Conservation (phyloP, 2,113 vertebrate genomes). For the Urocolius indicus region DNA sequence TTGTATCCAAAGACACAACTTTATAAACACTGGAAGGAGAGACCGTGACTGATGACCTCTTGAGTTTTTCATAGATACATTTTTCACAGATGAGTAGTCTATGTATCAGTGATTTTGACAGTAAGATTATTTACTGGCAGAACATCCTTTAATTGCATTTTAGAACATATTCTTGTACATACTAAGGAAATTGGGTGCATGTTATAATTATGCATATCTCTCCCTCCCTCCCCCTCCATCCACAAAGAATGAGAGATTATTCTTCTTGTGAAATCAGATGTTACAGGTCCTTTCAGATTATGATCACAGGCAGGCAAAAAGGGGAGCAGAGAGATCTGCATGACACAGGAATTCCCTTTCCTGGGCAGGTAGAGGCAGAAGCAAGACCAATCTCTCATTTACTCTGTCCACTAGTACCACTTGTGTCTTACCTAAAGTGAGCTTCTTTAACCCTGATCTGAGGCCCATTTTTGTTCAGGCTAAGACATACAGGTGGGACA, state of each 20-base stretch:
- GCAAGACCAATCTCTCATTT: not conserved
- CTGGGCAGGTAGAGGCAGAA: not conserved
- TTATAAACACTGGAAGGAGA: not conserved
- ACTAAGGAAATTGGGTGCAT: not conserved
- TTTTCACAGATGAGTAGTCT: not conserved
- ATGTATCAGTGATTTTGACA: conserved; percentile 18
- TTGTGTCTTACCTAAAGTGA: not conserved
- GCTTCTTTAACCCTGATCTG: not conserved
- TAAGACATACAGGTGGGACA: no score
- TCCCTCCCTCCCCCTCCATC: not conserved
- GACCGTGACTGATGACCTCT: not conserved
- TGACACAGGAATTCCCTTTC: not conserved
- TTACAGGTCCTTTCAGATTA: not conserved
- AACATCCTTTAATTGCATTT: not conserved
- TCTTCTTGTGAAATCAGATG: not conserved
- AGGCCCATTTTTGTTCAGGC: not conserved
- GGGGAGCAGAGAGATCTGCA: not conserved
- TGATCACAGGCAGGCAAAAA: not conserved
- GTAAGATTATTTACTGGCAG: not conserved
- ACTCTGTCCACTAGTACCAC: not conserved
- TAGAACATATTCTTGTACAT: not conserved
- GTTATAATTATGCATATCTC: not conserved
- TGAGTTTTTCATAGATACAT: conserved; percentile 43
- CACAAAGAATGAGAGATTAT: not conserved
- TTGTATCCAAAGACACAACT: not conserved